Conservation (phyloP, 1,140 invertebrate species). For the Nymphalis io region DNA sequence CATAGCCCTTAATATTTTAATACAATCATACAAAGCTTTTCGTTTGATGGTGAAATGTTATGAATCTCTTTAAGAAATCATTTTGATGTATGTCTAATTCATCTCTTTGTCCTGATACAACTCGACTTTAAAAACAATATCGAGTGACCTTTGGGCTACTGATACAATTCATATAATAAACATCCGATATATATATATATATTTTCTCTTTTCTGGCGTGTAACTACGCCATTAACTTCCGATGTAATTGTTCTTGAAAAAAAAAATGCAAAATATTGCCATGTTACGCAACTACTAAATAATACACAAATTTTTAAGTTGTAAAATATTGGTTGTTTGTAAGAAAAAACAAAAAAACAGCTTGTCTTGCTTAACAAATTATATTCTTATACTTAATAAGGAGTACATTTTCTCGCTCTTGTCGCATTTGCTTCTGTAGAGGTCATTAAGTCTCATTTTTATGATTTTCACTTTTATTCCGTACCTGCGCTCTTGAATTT, state of each 20-base stretch:
- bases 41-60: too few species aligned
- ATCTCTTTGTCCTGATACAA: not conserved
- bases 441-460: slow-evolving; percentile 41
- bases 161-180: not conserved
- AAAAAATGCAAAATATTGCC: slow-evolving; percentile 1
- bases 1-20: too few species aligned
- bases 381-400: slow-evolving; percentile 16
- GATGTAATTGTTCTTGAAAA: not conserved
- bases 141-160: not conserved
- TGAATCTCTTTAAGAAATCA: not conserved
- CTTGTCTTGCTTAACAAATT: slow-evolving; percentile 23
- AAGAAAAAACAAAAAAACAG: slow-evolving; percentile 6
- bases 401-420: slow-evolving; percentile 15
- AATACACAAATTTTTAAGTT: slow-evolving; percentile 9
- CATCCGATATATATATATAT: too few species aligned
- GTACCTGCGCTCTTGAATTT: slow-evolving; percentile 31
- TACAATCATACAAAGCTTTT: too few species aligned
- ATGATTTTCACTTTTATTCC: slow-evolving; percentile 35
- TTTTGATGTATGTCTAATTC: not conserved
- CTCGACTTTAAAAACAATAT: not conserved
- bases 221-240: too few species aligned
- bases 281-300: not conserved
- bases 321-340: not conserved
- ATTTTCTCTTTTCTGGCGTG: too few species aligned
- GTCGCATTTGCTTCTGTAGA: slow-evolving; percentile 17